A percentile compares a stretch with the other conserved stretches of the same genome.
phyloP scores from a whole-genome alignment of 2,888 invertebrate species.

The Dyspetes luteomarginatus region DNA sequence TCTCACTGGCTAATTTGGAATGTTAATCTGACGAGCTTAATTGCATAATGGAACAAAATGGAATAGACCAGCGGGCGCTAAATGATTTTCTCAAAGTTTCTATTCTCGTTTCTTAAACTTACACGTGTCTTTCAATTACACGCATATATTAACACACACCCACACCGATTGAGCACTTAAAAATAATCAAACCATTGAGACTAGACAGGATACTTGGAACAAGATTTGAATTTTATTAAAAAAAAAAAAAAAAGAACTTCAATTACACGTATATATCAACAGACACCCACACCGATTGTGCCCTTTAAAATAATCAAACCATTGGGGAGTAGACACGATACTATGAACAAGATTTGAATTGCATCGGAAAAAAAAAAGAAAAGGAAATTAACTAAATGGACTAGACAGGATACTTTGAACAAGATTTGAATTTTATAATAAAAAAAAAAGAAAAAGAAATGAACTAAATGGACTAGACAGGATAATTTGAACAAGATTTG shows the following conservation, averaged over 20 bases:
- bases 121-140: constrained; percentile 57
- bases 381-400: constrained; percentile 7
- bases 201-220: too few relatives aligned
- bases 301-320: constrained; percentile 34
- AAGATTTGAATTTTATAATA: too few relatives aligned
- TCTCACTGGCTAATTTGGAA: constrained; percentile 52
- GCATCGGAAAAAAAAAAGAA: background rate
- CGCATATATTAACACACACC: constrained; percentile 29
- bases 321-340: constrained; percentile 11
- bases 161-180: background rate
- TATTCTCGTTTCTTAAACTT: constrained; percentile 40
- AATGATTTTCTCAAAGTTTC: constrained; percentile 58
- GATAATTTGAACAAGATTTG: too few relatives aligned
- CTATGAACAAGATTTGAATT: too few relatives aligned
- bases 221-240: too few relatives aligned
- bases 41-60: constrained; percentile 63
- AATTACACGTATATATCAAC: too few relatives aligned
- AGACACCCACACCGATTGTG: too few relatives aligned
- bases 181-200: constrained; percentile 39
- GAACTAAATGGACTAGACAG: too few relatives aligned
- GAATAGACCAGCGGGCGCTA: constrained; percentile 55
- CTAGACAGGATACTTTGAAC: too few relatives aligned
- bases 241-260: too few relatives aligned
- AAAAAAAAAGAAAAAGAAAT: too few relatives aligned
- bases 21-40: constrained; percentile 61